Base-by-base conservation (phyloP, 1,140 invertebrate genomes). In the Heliconius congener region DNA sequence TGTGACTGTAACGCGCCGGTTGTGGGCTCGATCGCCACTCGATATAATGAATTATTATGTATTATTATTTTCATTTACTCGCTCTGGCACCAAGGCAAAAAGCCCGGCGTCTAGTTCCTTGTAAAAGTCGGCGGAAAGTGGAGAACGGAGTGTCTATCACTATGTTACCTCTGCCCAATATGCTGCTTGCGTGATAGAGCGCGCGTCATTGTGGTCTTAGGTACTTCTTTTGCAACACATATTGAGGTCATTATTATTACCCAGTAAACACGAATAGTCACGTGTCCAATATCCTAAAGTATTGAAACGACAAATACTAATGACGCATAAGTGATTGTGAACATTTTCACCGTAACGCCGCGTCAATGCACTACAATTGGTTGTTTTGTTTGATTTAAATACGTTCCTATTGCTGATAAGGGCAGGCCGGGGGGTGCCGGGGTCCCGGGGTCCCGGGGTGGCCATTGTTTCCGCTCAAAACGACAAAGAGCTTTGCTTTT, bases 401-500 rank as follows among this genome's bases (percentile, higher is more conserved):
- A 66, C 60, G 60, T 27, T 66, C 23, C 11, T 66, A 66, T 66
- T 66, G 60, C 60, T 66, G 30, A 66, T 66, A 66, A 66, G 60
- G 23, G 60, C 11, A 11, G 23, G 60, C 27, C 0, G 11, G 60
- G 19, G 18, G 55, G n/a, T 0, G 6, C 23, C 23, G 9, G 57
- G 23, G 39, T 70, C 42, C 11, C 42, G 42, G 42, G 42, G 42
- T 13, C 11, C 23, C 60, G 23, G 60, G 39, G 60, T 70, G 27
- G 60, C 74, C 60, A 66, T 78, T 78, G 77, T 78, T 66, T 74
- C 23, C 55, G 55, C 76, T n/a, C 42, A 39, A 42, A 78, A 78
- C 73, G 55, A 57, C 27, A 72, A 52, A 74, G 13, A 74, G 76
- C 55, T 78, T 78, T 78, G 77, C 77, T 73, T 78, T 78, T 66